Evolutionary conservation across 2,888 invertebrate genomes (phyloP), one percentile per base, ranked within the genome.

Genomic region (Catocala sponsa): DNA sequence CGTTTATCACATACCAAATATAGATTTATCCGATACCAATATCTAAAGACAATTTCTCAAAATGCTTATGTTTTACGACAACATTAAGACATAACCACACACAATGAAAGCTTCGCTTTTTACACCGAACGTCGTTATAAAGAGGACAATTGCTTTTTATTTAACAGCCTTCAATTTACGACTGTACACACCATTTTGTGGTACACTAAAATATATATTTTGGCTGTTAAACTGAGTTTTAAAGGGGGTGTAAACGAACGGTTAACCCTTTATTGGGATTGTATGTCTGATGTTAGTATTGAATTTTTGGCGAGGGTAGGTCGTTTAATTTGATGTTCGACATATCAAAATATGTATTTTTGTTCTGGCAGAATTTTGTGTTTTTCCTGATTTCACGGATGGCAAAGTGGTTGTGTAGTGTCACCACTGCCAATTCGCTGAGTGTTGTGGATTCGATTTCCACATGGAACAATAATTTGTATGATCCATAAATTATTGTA

Each of bases 91-190:
- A 71, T 76, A 78, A 77, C 65, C 72, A 68, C 70, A 78, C 63
- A 65, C 54, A 64, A 6, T 58, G 47, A 41, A 58, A 47, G 41
- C 52, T 11, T 46, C 51, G 44, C 52, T 58, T 58, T 52, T 72
- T 67, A 65, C 61, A 76, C 70, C 67, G 50, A 77, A 69, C 33
- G 60, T 65, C 67, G 78, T 72, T 72, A 74, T 81, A 82, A 81
- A 83, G 71, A 72, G 66, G 65, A 82, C 82, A 81, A 82, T 80
- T 74, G 78, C 72, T 70, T 76, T 77, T 76, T 81, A 70, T 80
- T 75, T 77, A 74, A 80, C 74, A 63, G 51, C 72, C 60, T 49
- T 65, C 54, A 74, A 80, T 82, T 81, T 80, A 80, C 73, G 78
- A 73, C 59, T 63, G 55, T 12, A 58, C 52, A 46, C 46, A 46